phyloP scores from a whole-genome alignment of 1,140 invertebrate genomes.

The Lordiphosa clarofinis region DNA sequence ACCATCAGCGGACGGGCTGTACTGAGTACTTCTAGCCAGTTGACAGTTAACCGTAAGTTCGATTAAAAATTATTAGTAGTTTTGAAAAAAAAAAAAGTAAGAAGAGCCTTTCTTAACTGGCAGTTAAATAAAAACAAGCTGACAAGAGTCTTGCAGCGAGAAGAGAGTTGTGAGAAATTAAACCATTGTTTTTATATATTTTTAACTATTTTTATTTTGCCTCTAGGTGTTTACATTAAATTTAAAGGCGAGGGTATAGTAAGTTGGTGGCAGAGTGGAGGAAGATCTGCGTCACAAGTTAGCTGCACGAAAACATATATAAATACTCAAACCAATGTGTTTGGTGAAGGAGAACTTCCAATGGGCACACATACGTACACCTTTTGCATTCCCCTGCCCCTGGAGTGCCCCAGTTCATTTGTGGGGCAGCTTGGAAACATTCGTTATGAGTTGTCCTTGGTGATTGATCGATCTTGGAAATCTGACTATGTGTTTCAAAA shows the following conservation, averaged over 20 bases:
- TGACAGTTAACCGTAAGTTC: slow-evolving; percentile 54
- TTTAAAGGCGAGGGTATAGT: slow-evolving; percentile 50
- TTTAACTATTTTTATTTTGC: no score
- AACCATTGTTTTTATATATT: no score
- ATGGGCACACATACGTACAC: no score
- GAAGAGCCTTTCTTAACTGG: no score
- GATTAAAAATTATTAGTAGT: no score
- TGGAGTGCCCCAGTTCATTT: slow-evolving; percentile 85
- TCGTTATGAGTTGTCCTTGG: slow-evolving; percentile 84
- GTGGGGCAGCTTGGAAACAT: slow-evolving; percentile 86
- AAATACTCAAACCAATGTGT: slow-evolving; percentile 31
- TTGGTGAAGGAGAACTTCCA: no score
- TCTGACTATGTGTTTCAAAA: slow-evolving; percentile 86
- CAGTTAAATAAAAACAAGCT: no score
- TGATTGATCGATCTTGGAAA: slow-evolving; percentile 86
- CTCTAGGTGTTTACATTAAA: no score
- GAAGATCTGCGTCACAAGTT: slow-evolving; percentile 29
- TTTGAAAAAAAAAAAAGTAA: no score
- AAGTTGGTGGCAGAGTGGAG: slow-evolving; percentile 46
- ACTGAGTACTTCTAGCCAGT: slow-evolving; percentile 42
- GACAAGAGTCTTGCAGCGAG: no score
- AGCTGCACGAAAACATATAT: slow-evolving; percentile 49
- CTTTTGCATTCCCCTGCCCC: slow-evolving; percentile 80
- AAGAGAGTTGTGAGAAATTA: no score
- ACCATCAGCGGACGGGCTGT: slow-evolving; percentile 54